A percentile compares a stretch with the other conserved stretches of the same genome.
Evolutionary conservation across 2,113 vertebrate genomes (phyloP).

Genomic region (Calypte anna): DNA sequence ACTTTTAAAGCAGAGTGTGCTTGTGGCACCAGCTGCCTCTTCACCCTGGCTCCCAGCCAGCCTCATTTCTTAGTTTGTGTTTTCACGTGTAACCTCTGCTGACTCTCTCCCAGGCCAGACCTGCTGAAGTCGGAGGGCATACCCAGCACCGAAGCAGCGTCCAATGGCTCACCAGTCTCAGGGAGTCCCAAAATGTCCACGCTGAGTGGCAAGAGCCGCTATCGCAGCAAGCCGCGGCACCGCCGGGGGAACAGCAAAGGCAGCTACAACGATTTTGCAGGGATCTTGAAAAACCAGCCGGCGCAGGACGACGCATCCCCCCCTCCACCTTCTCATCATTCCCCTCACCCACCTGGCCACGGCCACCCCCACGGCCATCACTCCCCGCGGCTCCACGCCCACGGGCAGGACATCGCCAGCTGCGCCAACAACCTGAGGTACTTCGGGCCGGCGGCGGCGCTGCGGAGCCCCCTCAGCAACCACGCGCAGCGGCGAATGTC

Average conservation of each 20-base stretch:
- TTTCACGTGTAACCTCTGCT: background rate
- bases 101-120: slow-evolving; percentile 84
- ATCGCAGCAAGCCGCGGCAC: slow-evolving; percentile 94
- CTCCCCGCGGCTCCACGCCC: slow-evolving; percentile 76
- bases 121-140: slow-evolving; percentile 93
- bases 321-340: background rate
- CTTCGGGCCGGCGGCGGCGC: slow-evolving; percentile 93
- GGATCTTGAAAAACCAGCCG: slow-evolving; percentile 80
- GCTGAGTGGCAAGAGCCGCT: slow-evolving; percentile 86
- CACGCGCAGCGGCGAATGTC: slow-evolving; percentile 89
- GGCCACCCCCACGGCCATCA: slow-evolving; percentile 61
- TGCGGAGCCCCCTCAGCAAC: slow-evolving; percentile 94
- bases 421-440: slow-evolving; percentile 95
- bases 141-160: slow-evolving; percentile 83
- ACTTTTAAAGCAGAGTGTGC: background rate
- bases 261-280: slow-evolving; percentile 90
- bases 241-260: slow-evolving; percentile 95
- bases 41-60: background rate
- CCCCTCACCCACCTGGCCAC: slow-evolving; percentile 21
- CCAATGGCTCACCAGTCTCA: slow-evolving; percentile 86
- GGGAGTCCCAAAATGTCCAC: slow-evolving; percentile 93
- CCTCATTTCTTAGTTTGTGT: background rate
- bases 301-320: slow-evolving; percentile 74
- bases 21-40: background rate
- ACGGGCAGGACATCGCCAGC: slow-evolving; percentile 87